A percentile compares a stretch with the other conserved stretches of the same genome.
Conservation (phyloP, 2,888 invertebrate genomes). For the Hoplodrina blanda region DNA sequence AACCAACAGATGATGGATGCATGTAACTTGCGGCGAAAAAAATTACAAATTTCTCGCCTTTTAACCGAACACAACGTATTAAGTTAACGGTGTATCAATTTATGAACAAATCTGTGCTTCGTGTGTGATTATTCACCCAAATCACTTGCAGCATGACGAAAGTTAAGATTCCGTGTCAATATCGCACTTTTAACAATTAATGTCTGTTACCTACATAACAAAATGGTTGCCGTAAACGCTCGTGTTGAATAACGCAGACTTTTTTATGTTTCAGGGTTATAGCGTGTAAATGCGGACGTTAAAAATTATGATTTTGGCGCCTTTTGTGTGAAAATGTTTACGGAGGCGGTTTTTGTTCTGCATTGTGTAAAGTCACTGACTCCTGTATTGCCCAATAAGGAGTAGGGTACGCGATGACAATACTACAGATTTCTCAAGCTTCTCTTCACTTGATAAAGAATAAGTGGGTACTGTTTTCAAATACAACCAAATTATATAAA, state of each 20-base stretch:
- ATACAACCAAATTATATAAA: background rate
- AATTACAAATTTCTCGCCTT: conserved; percentile 86
- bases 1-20: conserved; percentile 70
- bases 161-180: conserved; percentile 65
- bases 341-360: conserved; percentile 37
- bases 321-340: conserved; percentile 49
- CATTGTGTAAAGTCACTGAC: conserved; percentile 38
- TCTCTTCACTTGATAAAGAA: conserved; percentile 5
- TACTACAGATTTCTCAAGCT: conserved; percentile 12
- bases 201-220: conserved; percentile 60
- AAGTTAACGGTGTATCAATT: conserved; percentile 82
- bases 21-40: conserved; percentile 70
- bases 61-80: conserved; percentile 80
- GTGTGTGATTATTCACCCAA: conserved; percentile 66
- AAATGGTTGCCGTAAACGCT: conserved; percentile 46
- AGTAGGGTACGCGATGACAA: conserved; percentile 15
- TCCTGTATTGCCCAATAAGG: conserved; percentile 37
- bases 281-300: conserved; percentile 39
- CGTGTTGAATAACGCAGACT: conserved; percentile 49
- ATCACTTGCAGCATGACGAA: conserved; percentile 69
- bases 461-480: background rate
- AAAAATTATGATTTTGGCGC: conserved; percentile 48
- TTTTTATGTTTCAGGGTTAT: conserved; percentile 55
- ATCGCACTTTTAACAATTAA: conserved; percentile 61
- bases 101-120: conserved; percentile 74